A percentile compares a stretch with the other conserved stretches of the same genome.
These are phyloP conservation scores for Hirundo rustica DNA, from an alignment of 2,797 vertebrate species.

Conservation along the genomic window DNA sequence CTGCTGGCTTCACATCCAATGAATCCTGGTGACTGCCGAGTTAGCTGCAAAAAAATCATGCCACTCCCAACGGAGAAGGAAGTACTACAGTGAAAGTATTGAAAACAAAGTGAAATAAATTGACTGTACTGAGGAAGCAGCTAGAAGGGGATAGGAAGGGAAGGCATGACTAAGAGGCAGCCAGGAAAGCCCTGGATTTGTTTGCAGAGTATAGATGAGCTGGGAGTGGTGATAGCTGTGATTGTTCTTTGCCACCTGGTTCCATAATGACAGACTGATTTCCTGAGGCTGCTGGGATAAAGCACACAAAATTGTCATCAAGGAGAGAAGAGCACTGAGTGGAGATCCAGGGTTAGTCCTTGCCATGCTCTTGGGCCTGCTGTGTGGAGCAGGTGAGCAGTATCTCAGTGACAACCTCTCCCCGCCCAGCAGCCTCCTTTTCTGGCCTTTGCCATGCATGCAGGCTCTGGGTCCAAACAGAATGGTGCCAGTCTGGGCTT, in stretches of 20 bases:
- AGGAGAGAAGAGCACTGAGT: not conserved
- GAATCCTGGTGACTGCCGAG: not conserved
- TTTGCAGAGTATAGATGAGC: not conserved
- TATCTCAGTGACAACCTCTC: not conserved
- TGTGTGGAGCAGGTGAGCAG: not conserved
- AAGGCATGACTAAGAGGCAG: not conserved
- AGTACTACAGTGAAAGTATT: not conserved
- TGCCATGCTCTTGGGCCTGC: not conserved
- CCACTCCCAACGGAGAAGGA: not conserved
- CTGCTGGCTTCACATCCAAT: not conserved
- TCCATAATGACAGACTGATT: not conserved
- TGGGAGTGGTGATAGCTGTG: not conserved
- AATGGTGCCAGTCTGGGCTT: not conserved
- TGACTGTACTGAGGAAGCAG: not conserved
- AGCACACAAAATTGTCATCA: rapidly evolving
- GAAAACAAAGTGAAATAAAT: not conserved
- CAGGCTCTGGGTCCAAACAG: not conserved
- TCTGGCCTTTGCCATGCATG: not conserved
- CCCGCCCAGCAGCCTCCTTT: not conserved
- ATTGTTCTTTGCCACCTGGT: not conserved
- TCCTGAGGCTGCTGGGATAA: not conserved
- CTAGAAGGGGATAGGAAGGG: not conserved
- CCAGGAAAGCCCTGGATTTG: not conserved
- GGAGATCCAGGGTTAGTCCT: not conserved
- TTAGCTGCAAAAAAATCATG: not conserved